Evolutionary conservation across 2,888 invertebrate species (phyloP).

Genomic region (Platycnemis pennipes): DNA sequence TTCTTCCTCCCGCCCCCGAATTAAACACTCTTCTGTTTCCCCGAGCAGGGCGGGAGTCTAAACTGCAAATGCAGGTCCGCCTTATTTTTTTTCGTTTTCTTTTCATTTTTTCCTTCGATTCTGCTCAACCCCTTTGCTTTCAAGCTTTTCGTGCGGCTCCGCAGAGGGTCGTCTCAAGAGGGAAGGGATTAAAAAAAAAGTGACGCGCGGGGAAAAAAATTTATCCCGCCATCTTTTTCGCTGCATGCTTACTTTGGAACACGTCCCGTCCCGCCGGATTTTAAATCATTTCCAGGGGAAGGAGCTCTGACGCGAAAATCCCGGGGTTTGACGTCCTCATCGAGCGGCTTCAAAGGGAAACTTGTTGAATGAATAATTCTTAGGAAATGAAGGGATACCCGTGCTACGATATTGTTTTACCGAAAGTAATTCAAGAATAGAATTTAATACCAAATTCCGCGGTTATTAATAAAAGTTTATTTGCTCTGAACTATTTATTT

Average conservation of each 20-base stretch:
- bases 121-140: no score
- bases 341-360: slow-evolving; percentile 3
- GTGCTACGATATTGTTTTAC: no score
- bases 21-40: neutral
- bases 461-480: no score
- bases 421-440: no score
- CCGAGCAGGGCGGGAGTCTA: neutral
- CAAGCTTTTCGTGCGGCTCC: neutral
- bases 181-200: neutral
- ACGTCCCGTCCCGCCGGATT: neutral
- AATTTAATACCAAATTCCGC: no score
- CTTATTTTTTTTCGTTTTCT: neutral
- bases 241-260: neutral
- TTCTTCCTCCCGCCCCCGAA: neutral
- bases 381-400: neutral
- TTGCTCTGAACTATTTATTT: no score
- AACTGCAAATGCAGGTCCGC: neutral
- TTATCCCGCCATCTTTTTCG: neutral
- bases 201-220: neutral
- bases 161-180: neutral
- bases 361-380: slow-evolving; percentile 39
- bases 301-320: neutral
- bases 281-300: slow-evolving; percentile 7
- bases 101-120: neutral
- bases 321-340: neutral